Evolutionary conservation across 2,888 invertebrate genomes (phyloP).

Genomic region (Harmothoe impar): DNA sequence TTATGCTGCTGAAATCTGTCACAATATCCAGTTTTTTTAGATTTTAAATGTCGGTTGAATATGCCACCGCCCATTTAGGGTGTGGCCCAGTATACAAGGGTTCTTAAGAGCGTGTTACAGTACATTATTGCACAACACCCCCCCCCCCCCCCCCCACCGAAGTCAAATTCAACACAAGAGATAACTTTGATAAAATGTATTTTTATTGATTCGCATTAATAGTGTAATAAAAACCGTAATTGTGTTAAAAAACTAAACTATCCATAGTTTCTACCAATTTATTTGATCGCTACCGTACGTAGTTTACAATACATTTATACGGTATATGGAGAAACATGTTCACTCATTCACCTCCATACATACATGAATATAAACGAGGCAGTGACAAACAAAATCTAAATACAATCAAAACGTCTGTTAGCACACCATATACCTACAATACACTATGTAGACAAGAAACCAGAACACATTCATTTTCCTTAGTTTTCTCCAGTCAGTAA

Average conservation of each 20-base stretch:
- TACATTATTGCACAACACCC: too few relatives aligned
- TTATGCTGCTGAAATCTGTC: too few relatives aligned
- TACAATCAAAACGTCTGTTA: constrained; percentile 40
- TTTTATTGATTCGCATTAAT: constrained; percentile 48
- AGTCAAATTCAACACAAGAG: not conserved
- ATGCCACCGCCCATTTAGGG: too few relatives aligned
- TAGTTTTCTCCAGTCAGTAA: constrained; percentile 37
- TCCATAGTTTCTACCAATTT: constrained; percentile 30
- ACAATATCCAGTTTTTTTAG: too few relatives aligned
- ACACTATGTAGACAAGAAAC: constrained; percentile 53
- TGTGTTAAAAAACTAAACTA: constrained; percentile 61
- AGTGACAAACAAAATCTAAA: constrained; percentile 58
- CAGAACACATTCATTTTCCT: constrained; percentile 37
- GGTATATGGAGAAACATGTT: constrained; percentile 36
- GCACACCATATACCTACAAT: constrained; percentile 52
- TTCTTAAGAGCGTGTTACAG: too few relatives aligned
- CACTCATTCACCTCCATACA: constrained; percentile 57
- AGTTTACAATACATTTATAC: constrained; percentile 57
- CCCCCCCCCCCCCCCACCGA: too few relatives aligned
- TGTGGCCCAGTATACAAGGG: too few relatives aligned
- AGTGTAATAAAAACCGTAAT: constrained; percentile 60
- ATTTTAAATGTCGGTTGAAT: too few relatives aligned
- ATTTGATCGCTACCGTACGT: constrained; percentile 47
- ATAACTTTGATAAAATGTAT: constrained; percentile 56
- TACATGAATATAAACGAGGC: constrained; percentile 56